Base-by-base conservation (phyloP, 1,140 invertebrate genomes). In the Pomacea maculata region DNA sequence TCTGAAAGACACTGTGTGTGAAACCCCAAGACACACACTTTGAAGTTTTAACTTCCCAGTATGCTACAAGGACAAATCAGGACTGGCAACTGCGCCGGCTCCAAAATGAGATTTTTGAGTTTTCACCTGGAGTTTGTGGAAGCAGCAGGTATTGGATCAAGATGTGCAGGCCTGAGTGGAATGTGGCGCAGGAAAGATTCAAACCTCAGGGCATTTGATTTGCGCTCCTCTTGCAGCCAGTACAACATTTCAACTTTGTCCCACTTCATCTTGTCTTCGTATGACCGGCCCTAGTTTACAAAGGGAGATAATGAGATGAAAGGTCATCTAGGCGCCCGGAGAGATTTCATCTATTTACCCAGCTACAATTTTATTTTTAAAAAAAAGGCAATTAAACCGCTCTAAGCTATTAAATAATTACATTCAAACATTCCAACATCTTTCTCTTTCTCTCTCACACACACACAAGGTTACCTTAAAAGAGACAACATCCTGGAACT, bases 191-290 rank as follows among this genome's bases (percentile, higher is more conserved):
- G 83, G 64, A 87, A 73, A 55, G 86, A 80, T 76, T 90, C 88
- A 71, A 89, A 89, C 67, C 87, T 85, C 14, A 91, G 77, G n/a
- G 87, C 88, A 72, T 88, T 87, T 65, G 88, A 85, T 84, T 91
- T 91, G 15, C 91, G 81, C 79, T 91, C 91, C 79, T 92, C 91
- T 73, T 89, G 87, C 64, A 92, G 82, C 90, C 90, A 92, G 76
- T 91, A 88, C 8, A 92, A 76, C 91, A 92, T 92, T 81, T 92
- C 91, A 25, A 88, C 90, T 65, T 90, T 83, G 81, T 92, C 91
- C 89, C 89, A 91, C 75, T 90, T 88, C 86, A 92, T 91, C 83
- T 92, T 92, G 45, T 91, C 91, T 34, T 84, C 57, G 82, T 92
- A 92, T 64, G 88, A 88, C 10, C 91, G 87, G 75, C 89, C 90